A percentile compares a stretch with the other conserved stretches of the same genome.
phyloP scores from a whole-genome alignment of 2,888 invertebrate genomes.

The Meloe dianella region DNA sequence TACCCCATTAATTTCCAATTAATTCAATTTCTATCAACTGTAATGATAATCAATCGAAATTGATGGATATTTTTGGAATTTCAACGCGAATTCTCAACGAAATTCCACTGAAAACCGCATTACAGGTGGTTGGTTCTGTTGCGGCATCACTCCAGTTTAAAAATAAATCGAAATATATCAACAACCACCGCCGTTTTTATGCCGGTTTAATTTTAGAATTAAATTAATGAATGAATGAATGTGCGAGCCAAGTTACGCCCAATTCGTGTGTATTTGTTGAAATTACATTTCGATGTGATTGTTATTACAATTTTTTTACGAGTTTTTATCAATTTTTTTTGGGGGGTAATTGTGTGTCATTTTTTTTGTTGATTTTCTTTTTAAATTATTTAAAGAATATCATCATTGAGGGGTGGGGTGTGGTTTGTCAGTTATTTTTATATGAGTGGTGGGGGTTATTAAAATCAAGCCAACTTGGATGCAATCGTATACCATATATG shows the following conservation, averaged over 20 bases:
- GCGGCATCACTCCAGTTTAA: neutral
- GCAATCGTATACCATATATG: constrained; percentile 79
- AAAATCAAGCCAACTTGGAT: constrained; percentile 58
- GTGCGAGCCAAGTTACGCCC: neutral
- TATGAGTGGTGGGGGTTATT: constrained; percentile 41
- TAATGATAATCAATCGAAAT: neutral
- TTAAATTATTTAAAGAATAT: neutral
- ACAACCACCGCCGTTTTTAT: neutral
- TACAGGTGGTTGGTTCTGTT: neutral
- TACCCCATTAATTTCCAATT: neutral
- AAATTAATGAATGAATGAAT: neutral
- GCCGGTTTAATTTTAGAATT: neutral
- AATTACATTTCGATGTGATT: neutral
- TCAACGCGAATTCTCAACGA: neutral
- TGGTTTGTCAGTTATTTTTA: constrained; percentile 29
- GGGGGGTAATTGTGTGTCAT: neutral
- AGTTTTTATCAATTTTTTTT: neutral
- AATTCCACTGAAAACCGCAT: neutral
- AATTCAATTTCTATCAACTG: no score
- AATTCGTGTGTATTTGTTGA: neutral
- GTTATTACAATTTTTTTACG: neutral
- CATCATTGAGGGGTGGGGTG: neutral
- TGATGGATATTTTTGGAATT: neutral
- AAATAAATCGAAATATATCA: neutral
- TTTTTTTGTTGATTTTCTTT: neutral